phyloP scores from a whole-genome alignment of 2,113 vertebrate genomes.

The Verasper variegatus region DNA sequence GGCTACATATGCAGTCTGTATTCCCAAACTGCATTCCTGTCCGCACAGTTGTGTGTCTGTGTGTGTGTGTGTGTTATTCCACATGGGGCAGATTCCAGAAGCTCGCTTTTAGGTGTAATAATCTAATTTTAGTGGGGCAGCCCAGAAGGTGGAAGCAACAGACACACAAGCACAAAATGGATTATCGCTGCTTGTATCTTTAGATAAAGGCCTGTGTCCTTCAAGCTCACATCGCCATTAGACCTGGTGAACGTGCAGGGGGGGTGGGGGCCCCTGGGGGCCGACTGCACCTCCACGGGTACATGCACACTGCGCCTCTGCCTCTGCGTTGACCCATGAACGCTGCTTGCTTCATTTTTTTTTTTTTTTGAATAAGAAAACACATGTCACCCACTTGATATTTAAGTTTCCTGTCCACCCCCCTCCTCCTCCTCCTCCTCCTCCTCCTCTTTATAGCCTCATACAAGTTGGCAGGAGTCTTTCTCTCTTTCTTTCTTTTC shows the following conservation, averaged over 20 bases:
- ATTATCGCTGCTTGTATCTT: conserved; percentile 76
- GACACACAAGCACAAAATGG: conserved; percentile 64
- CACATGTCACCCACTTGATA: conserved; percentile 71
- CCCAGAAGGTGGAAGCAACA: conserved; percentile 61
- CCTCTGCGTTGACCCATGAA: conserved; percentile 26
- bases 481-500: conserved; percentile 16
- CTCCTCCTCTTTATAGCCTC: conserved; percentile 51
- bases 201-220: conserved; percentile 63
- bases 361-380: conserved; percentile 65
- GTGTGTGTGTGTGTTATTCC: conserved; percentile 69
- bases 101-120: conserved; percentile 78
- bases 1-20: conserved; percentile 53
- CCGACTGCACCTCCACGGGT: conserved; percentile 2
- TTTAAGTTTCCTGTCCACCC: conserved; percentile 62
- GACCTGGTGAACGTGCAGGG: background rate
- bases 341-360: conserved; percentile 18
- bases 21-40: conserved; percentile 70
- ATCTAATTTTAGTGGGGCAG: conserved; percentile 81
- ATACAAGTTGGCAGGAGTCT: conserved; percentile 72
- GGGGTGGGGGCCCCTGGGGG: background rate
- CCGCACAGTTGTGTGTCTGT: conserved; percentile 58
- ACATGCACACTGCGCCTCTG: conserved; percentile 5
- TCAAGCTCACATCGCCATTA: conserved; percentile 53
- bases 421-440: background rate
- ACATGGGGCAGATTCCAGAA: conserved; percentile 67